phyloP scores from a whole-genome alignment of 2,888 invertebrate species.

The Anodontia alba region DNA sequence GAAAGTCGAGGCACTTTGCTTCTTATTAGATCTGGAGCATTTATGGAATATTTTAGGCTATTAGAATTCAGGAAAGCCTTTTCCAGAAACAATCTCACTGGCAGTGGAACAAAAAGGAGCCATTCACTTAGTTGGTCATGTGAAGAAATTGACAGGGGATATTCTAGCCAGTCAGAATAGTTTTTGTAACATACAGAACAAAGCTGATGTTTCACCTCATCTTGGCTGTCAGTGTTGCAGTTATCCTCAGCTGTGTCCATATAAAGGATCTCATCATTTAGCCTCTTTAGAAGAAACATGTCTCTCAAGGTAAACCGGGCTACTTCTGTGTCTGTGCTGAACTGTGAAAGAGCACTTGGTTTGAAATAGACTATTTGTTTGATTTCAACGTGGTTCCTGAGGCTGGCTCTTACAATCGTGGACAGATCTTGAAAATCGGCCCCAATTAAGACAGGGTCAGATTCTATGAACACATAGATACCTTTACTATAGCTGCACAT shows the following conservation, averaged over 20 bases:
- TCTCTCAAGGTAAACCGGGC: neutral
- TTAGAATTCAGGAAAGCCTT: neutral
- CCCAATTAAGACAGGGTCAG: neutral
- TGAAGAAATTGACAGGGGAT: constrained; percentile 2
- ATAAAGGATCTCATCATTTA: neutral
- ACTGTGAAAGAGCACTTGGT: constrained; percentile 8
- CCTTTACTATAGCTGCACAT: neutral
- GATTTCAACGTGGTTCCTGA: neutral
- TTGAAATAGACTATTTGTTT: neutral
- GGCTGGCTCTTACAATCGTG: neutral
- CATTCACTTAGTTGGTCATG: constrained; percentile 11
- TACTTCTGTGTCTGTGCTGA: constrained; percentile 7
- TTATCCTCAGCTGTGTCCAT: neutral
- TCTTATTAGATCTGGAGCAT: neutral
- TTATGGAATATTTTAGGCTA: neutral
- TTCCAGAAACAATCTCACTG: neutral
- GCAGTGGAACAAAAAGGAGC: constrained; percentile 8
- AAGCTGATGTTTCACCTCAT: neutral
- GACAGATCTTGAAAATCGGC: neutral
- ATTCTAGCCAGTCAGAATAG: constrained; percentile 1
- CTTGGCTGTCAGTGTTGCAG: neutral
- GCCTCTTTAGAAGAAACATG: neutral
- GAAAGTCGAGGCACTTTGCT: neutral
- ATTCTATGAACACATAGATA: neutral
- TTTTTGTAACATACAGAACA: neutral